A percentile compares a stretch with the other conserved stretches of the same genome.
Conservation (phyloP, 2,113 vertebrate genomes). For the Erythrolamprus reginae region DNA sequence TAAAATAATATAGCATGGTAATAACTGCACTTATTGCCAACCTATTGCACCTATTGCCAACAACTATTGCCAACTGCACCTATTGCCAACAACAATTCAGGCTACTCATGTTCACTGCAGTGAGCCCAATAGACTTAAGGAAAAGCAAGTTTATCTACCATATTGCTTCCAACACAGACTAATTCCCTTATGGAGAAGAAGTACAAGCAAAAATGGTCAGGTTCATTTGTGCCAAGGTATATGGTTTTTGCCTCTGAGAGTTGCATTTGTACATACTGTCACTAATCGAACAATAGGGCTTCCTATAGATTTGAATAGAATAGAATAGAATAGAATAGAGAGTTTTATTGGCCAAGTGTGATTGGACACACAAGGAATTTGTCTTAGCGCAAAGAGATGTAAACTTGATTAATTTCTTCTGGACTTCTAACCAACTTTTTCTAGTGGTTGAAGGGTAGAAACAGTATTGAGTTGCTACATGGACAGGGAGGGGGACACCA, state of each 20-base stretch:
- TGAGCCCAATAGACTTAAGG: not conserved
- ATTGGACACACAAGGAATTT: too few species aligned
- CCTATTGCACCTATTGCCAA: not conserved
- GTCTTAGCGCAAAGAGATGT: not conserved
- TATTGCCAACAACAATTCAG: not conserved
- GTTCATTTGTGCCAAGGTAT: not conserved
- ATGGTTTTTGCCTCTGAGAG: not conserved
- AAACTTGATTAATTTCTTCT: not conserved
- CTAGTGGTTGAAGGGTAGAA: not conserved
- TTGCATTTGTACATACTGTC: not conserved
- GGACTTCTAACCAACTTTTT: not conserved
- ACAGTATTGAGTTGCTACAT: too few species aligned
- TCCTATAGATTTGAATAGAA: not conserved
- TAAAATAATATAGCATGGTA: not conserved
- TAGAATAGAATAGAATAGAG: too few species aligned
- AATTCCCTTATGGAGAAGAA: not conserved
- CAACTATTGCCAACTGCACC: not conserved
- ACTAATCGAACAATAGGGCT: not conserved
- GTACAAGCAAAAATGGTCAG: not conserved
- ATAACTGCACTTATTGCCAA: not conserved
- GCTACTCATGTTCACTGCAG: not conserved
- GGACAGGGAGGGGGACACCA: too few species aligned
- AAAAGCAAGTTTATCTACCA: not conserved
- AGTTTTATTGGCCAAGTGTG: too few species aligned
- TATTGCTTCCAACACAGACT: not conserved